Evolutionary conservation across 1,140 invertebrate species (phyloP).

Genomic region (Uloborus diversus): DNA sequence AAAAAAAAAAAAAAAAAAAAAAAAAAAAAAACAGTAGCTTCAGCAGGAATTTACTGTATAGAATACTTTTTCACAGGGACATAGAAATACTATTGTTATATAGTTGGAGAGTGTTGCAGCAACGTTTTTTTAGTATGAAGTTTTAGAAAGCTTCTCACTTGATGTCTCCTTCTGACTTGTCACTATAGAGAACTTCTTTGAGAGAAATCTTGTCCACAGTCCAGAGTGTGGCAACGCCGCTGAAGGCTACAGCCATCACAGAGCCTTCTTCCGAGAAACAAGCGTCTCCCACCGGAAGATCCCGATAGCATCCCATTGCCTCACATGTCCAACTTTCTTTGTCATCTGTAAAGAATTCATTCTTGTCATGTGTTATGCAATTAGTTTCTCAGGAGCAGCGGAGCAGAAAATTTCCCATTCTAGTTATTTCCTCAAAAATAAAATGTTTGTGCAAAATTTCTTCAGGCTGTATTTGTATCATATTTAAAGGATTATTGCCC

Average conservation of each 20-base stretch:
- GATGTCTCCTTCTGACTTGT: background rate
- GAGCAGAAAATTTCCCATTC: background rate
- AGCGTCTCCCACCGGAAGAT: conserved; percentile 68
- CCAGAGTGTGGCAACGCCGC: conserved; percentile 77
- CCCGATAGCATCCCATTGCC: conserved; percentile 73
- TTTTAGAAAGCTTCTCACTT: background rate
- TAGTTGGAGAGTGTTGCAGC: background rate
- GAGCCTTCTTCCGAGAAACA: conserved; percentile 81
- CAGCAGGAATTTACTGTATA: background rate
- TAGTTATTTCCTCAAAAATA: too few relatives aligned
- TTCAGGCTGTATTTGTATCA: too few relatives aligned
- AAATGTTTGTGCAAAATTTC: too few relatives aligned
- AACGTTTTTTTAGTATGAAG: background rate
- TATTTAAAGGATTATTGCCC: too few relatives aligned
- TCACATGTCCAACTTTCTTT: conserved; percentile 73
- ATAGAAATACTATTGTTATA: background rate
- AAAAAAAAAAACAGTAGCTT: background rate
- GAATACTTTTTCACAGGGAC: background rate
- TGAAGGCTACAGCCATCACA: conserved; percentile 77
- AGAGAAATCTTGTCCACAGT: conserved; percentile 63
- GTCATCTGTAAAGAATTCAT: background rate
- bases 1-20: background rate
- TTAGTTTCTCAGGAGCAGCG: background rate
- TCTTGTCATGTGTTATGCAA: background rate
- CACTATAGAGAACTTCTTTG: conserved; percentile 56